phyloP scores from a whole-genome alignment of 2,113 vertebrate genomes.

The Antechinus stuartii region DNA sequence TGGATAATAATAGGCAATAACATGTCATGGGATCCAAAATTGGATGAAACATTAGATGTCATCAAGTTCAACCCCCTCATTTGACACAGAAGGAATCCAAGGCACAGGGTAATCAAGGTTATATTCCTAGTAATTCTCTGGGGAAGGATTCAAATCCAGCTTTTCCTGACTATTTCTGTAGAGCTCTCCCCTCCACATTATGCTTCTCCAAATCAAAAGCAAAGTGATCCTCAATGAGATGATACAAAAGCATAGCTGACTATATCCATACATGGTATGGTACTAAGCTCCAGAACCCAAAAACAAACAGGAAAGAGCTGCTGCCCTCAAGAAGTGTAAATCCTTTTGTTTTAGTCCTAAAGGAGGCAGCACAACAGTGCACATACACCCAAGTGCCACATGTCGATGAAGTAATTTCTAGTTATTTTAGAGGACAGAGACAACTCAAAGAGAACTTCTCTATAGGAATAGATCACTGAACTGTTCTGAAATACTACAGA shows the following conservation, averaged over 20 bases:
- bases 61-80: neutral
- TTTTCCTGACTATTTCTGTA: neutral
- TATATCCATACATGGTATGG: neutral
- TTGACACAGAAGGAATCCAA: neutral
- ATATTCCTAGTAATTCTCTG: neutral
- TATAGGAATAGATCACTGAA: neutral
- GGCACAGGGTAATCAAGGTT: neutral
- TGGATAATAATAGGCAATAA: neutral
- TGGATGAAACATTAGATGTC: neutral
- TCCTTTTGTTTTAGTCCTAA: neutral
- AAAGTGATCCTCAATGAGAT: neutral
- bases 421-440: neutral
- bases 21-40: neutral
- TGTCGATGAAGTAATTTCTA: neutral
- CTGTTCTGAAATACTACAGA: neutral
- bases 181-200: neutral
- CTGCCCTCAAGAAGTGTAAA: neutral
- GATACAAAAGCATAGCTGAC: neutral
- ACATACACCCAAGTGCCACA: neutral
- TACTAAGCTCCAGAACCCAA: neutral
- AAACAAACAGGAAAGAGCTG: neutral
- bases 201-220: neutral
- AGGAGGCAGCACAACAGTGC: neutral
- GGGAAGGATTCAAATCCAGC: neutral
- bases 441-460: neutral